These are phyloP conservation scores for Aromia moschata DNA, from an alignment of 2,888 invertebrate species.

Conservation along the genomic window DNA sequence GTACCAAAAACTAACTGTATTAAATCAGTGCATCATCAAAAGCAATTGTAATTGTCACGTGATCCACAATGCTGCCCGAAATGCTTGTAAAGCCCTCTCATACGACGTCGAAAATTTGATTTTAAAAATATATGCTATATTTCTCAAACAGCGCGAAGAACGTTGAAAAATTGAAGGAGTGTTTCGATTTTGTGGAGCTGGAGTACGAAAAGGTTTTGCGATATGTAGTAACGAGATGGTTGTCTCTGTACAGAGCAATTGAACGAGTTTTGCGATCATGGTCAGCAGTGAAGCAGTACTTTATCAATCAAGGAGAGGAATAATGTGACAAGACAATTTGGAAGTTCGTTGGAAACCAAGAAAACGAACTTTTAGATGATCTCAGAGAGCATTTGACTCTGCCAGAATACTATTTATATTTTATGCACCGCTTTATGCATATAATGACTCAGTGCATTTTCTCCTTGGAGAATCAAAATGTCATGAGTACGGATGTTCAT, in stretches of 20 bases:
- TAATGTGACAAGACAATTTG: constrained; percentile 16
- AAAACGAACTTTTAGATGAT: background rate
- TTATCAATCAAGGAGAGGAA: constrained; percentile 21
- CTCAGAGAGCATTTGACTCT: background rate
- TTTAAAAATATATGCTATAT: constrained; percentile 43
- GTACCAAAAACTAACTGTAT: background rate
- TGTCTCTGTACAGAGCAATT: constrained; percentile 36
- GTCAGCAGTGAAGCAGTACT: constrained; percentile 34
- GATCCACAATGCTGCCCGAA: constrained; percentile 39
- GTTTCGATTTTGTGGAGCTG: constrained; percentile 22
- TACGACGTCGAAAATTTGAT: constrained; percentile 46
- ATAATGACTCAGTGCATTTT: background rate
- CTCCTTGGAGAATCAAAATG: background rate
- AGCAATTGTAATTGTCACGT: constrained; percentile 42
- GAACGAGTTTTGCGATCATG: constrained; percentile 31
- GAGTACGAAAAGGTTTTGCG: constrained; percentile 24
- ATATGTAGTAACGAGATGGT: constrained; percentile 26
- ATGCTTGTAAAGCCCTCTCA: constrained; percentile 39
- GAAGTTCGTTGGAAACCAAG: background rate
- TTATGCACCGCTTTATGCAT: background rate
- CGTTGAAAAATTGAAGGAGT: constrained; percentile 34
- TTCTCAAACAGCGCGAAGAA: constrained; percentile 39
- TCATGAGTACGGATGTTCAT: background rate
- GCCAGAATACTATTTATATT: background rate
- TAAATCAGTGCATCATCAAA: constrained; percentile 33